Percentiles rank a stretch among this genome's conserved stretches.
phyloP scores from a whole-genome alignment of 2,888 invertebrate species.

The Nomada lathburiana region DNA sequence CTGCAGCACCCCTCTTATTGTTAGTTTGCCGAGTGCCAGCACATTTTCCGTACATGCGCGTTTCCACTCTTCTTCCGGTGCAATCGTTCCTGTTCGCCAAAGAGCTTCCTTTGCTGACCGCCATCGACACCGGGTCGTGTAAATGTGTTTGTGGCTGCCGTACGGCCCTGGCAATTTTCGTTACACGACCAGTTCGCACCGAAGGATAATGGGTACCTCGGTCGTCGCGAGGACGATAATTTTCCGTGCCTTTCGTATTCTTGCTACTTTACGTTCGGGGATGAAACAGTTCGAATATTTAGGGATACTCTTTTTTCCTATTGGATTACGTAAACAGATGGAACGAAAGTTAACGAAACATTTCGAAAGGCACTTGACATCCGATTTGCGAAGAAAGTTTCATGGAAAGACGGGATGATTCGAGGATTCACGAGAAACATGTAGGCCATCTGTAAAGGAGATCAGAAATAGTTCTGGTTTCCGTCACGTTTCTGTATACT shows the following conservation, averaged over 20 bases:
- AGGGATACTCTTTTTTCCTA: too few species aligned
- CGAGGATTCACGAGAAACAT: too few species aligned
- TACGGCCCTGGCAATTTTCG: conserved; percentile 16
- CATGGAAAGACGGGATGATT: too few species aligned
- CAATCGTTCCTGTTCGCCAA: conserved; percentile 23
- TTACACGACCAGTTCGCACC: conserved; percentile 23
- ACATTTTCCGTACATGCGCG: conserved; percentile 31
- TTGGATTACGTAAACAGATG: too few species aligned
- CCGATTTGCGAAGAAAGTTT: too few species aligned
- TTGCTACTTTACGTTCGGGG: neutral
- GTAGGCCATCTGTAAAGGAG: too few species aligned
- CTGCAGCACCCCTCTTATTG: conserved; percentile 11
- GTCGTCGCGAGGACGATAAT: conserved; percentile 27
- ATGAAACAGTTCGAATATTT: too few species aligned
- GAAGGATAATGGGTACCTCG: conserved; percentile 40
- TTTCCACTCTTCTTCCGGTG: conserved; percentile 9
- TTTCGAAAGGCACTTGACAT: too few species aligned
- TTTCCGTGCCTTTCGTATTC: conserved; percentile 19
- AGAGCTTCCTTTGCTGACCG: conserved; percentile 47
- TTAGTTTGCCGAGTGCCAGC: conserved; percentile 24
- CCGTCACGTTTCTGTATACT: too few species aligned
- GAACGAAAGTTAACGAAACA: too few species aligned
- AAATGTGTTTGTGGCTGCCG: conserved; percentile 45
- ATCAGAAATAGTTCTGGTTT: too few species aligned
- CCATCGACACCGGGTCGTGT: conserved; percentile 53